Percentiles rank a stretch among this genome's conserved stretches.
Evolutionary conservation across 2,888 invertebrate species (phyloP).

Genomic region (Glyphotaelius pellucidus): DNA sequence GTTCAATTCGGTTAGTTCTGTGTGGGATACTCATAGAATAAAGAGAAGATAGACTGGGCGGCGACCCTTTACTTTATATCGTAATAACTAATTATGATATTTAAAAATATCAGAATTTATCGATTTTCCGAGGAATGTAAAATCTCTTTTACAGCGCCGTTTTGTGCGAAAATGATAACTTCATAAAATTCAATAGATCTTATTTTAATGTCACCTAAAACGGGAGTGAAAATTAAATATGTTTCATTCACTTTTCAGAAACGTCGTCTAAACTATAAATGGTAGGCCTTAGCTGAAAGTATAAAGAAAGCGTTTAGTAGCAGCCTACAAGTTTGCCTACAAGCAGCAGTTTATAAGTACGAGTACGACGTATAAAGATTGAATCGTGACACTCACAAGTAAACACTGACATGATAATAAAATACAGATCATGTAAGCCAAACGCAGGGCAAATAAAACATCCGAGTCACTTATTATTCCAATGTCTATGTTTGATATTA

Average conservation of each 20-base stretch:
- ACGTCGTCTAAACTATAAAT: background rate
- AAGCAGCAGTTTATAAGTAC: background rate
- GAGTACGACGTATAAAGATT: background rate
- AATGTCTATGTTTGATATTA: slow-evolving; percentile 46
- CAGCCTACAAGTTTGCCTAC: background rate
- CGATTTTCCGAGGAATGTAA: too few relatives aligned
- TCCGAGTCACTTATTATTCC: slow-evolving; percentile 28
- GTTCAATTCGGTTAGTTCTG: background rate
- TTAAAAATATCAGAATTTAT: background rate
- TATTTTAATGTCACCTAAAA: too few relatives aligned
- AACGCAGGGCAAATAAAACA: slow-evolving; percentile 32
- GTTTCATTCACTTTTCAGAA: too few relatives aligned
- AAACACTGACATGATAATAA: slow-evolving; percentile 27
- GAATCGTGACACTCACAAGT: slow-evolving; percentile 12
- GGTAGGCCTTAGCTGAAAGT: background rate
- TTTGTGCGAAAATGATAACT: too few relatives aligned
- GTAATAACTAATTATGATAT: background rate
- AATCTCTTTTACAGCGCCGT: background rate
- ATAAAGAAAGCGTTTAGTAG: background rate
- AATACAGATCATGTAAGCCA: slow-evolving; percentile 25
- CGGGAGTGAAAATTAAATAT: too few relatives aligned
- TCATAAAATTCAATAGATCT: too few relatives aligned
- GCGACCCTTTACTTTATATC: background rate
- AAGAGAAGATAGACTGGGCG: background rate
- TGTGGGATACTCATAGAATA: background rate